Evolutionary conservation across 2,888 invertebrate genomes (phyloP).

Genomic region (Drosophila melanosoma): DNA sequence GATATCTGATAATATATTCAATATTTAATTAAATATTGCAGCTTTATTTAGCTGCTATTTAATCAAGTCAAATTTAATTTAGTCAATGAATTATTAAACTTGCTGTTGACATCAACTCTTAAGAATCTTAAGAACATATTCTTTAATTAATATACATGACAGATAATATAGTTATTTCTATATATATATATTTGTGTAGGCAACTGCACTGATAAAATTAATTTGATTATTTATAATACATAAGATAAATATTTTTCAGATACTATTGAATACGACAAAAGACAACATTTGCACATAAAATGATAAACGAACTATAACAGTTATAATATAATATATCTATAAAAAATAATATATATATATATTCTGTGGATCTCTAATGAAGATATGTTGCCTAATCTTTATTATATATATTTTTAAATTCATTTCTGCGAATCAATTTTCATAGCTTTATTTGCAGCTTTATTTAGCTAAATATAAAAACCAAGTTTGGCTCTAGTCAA

Average conservation of each 20-base stretch:
- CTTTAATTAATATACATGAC: constrained; percentile 12
- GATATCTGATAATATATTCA: too few species aligned
- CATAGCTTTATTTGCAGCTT: neutral
- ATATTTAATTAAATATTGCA: too few species aligned
- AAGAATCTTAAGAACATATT: constrained; percentile 46
- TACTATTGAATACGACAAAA: neutral
- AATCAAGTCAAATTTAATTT: too few species aligned
- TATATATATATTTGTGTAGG: neutral
- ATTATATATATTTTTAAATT: neutral
- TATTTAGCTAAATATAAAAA: neutral
- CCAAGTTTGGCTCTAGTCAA: neutral
- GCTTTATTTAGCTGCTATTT: too few species aligned
- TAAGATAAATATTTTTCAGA: neutral
- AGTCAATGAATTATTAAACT: constrained; percentile 64
- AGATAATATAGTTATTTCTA: neutral
- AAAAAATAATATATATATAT: neutral
- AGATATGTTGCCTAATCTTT: neutral
- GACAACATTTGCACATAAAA: neutral
- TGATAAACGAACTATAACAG: too few species aligned
- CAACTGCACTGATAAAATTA: neutral
- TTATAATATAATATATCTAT: too few species aligned
- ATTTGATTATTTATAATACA: neutral
- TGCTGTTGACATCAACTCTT: constrained; percentile 47
- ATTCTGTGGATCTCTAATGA: neutral
- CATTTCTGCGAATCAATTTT: neutral